These are phyloP conservation scores for Epirrhoe tristata DNA, from an alignment of 2,888 invertebrate genomes.

Conservation along the genomic window DNA sequence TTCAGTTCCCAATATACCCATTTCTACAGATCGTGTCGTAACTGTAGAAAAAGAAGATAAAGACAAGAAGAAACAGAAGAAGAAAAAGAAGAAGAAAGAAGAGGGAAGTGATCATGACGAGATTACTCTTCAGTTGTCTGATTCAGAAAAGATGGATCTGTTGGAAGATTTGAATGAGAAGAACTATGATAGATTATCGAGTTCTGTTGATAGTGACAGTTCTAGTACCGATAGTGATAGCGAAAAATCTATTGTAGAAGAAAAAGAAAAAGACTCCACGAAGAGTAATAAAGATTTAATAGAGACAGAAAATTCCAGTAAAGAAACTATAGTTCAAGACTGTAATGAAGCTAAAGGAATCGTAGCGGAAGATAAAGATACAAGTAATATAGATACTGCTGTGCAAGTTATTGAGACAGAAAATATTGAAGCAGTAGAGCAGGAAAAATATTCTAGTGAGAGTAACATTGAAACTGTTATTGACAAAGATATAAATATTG, in stretches of 20 bases:
- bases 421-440: neutral
- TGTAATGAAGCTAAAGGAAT: neutral
- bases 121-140: conserved; percentile 77
- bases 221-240: conserved; percentile 51
- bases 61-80: conserved; percentile 57
- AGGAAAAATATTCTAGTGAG: neutral
- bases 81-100: conserved; percentile 59
- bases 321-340: neutral
- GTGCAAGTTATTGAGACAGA: neutral
- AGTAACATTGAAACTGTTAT: neutral
- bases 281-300: neutral
- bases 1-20: conserved; percentile 27
- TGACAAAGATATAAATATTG: neutral
- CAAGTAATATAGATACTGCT: neutral
- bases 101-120: conserved; percentile 75
- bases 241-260: conserved; percentile 14
- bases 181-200: conserved; percentile 58
- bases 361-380: neutral
- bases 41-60: conserved; percentile 29
- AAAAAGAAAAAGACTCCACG: neutral
- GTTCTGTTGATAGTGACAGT: conserved; percentile 44
- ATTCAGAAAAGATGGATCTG: conserved; percentile 80
- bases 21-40: neutral
- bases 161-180: conserved; percentile 74
- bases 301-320: neutral